Base-by-base conservation (phyloP, 2,797 vertebrate species). In the Melanotaenia pygmaea region DNA sequence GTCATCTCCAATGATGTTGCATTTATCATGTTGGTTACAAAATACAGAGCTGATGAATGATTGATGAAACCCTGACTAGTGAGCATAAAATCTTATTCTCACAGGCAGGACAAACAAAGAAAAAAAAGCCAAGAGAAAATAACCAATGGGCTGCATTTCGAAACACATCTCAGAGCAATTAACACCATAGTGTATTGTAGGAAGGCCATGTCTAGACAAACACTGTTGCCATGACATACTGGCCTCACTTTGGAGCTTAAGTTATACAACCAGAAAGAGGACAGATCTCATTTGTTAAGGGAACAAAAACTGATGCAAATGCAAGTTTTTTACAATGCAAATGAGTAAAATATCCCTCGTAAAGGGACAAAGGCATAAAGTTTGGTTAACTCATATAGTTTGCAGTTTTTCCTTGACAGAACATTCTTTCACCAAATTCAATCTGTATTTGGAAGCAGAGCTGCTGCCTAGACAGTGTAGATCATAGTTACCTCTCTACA, bases 11-110 rank as follows among this genome's bases (percentile, higher is more conserved):
- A 56, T 35, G 35, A 59, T 74, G 64, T 76, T 80, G 63, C 47
- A 1, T 79, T 74, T 43, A 54, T 68, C n/a, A 51, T 30, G 20
- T 72, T 47, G 18, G 67, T 76, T 79, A 54, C 60, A 82, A 83
- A 84, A 84, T 24, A 70, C 63, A 45, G 67, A 76, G 59, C 67
- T 74, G 71, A 81, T 82, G 73, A 88, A 82, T 88, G 82, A 86
- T 79, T 88, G 85, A 89, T 85, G 78, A 76, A 79, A 72, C 58
- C 56, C 56, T 53, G 56, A 64, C 71, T 11, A 51, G 59, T 67
- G 43, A 81, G 65, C 69, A 79, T 51, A 64, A 82, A 76, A 63
- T 76, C 72, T 64, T 62, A 43, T 66, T 79, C 76, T 76, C 20
- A 4, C 53, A 50, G 57, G 65, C 66, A 67, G 24, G 68, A 45